These are phyloP conservation scores for Psittacara wagleri DNA, from an alignment of 2,113 vertebrate genomes.

Conservation along the genomic window DNA sequence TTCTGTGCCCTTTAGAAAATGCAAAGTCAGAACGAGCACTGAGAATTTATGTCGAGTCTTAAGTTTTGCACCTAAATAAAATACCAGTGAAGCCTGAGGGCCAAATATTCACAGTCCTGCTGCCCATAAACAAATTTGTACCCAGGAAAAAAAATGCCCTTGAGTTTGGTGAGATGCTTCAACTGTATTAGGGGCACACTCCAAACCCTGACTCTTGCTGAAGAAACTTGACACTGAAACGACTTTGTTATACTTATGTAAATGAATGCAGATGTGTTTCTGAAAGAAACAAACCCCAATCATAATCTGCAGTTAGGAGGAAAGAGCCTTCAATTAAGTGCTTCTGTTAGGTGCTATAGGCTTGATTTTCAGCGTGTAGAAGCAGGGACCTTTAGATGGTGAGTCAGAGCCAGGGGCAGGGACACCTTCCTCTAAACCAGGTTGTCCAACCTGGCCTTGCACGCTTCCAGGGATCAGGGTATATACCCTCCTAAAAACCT, in stretches of 20 bases:
- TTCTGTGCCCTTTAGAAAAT: background rate
- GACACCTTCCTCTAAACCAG: background rate
- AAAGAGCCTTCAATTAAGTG: background rate
- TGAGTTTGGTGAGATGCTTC: constrained; percentile 5
- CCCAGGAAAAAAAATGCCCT: background rate
- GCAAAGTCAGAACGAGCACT: background rate
- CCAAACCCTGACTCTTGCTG: background rate
- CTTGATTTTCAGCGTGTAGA: background rate
- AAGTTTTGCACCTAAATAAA: background rate
- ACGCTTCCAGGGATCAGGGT: background rate
- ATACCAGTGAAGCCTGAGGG: background rate
- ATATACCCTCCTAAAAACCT: background rate
- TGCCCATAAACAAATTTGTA: background rate
- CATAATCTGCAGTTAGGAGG: background rate
- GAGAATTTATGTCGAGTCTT: background rate
- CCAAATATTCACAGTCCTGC: background rate
- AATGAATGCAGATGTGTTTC: background rate
- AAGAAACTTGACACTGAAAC: background rate
- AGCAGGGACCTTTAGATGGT: background rate
- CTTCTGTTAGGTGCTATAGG: background rate
- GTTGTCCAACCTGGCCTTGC: background rate
- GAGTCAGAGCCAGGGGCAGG: background rate
- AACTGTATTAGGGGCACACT: background rate
- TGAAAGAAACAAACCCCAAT: background rate
- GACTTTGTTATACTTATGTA: background rate